Percentiles rank a stretch among this genome's conserved stretches.
These are phyloP conservation scores for Phoxinus dragarum DNA, from an alignment of 2,797 vertebrate genomes.

Conservation along the genomic window DNA sequence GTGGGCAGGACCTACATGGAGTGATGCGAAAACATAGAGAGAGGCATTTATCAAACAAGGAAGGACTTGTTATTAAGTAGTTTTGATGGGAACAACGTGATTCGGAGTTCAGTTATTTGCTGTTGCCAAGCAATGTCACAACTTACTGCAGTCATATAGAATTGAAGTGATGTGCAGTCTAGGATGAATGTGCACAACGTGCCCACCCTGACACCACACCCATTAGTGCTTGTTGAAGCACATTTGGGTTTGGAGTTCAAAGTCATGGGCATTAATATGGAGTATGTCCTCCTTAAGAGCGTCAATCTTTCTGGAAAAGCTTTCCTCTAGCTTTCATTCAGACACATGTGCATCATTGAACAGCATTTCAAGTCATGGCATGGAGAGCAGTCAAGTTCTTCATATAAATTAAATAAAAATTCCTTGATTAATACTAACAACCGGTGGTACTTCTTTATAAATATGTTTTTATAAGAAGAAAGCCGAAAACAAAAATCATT, in stretches of 20 bases:
- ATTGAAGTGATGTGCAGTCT: conserved; percentile 1
- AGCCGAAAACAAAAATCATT: not conserved
- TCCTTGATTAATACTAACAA: not conserved
- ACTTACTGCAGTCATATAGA: not conserved
- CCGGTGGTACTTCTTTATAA: not conserved
- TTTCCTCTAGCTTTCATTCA: too few relatives aligned
- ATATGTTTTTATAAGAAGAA: not conserved
- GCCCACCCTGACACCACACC: conserved; percentile 17
- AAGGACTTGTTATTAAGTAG: not conserved
- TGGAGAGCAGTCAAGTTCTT: not conserved
- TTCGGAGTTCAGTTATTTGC: not conserved
- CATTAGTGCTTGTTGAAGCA: conserved; percentile 20
- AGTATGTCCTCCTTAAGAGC: not conserved
- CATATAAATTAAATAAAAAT: not conserved
- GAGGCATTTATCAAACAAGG: not conserved
- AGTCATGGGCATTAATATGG: conserved; percentile 4
- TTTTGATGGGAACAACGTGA: not conserved
- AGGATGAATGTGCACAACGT: not conserved
- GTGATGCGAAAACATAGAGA: not conserved
- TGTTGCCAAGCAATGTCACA: conserved; percentile 9
- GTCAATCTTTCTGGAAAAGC: not conserved
- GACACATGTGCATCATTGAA: not conserved
- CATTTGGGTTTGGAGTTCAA: conserved; percentile 2
- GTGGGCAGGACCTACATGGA: not conserved
- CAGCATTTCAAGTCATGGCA: not conserved